Evolutionary conservation across 2,888 invertebrate genomes (phyloP).

Genomic region (Hirtodrosophila histrioides): DNA sequence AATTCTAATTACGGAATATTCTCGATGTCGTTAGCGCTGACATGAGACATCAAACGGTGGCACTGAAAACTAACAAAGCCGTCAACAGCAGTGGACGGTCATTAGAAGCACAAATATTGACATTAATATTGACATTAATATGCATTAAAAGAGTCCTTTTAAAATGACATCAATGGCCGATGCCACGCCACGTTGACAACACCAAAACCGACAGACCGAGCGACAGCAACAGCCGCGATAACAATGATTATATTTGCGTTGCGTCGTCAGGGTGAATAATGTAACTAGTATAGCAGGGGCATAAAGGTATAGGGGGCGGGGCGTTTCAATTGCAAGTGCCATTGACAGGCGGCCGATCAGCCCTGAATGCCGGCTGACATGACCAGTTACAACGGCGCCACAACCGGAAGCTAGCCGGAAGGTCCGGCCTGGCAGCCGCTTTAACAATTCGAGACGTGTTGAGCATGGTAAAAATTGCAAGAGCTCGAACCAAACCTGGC

Average conservation of each 20-base stretch:
- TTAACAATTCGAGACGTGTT: slow-evolving; percentile 70
- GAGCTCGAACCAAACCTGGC: slow-evolving; percentile 28
- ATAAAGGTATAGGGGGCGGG: not conserved
- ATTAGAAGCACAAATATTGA: slow-evolving; percentile 81
- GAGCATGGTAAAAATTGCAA: slow-evolving; percentile 53
- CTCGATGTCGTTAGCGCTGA: slow-evolving; percentile 63
- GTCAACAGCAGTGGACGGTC: slow-evolving; percentile 63
- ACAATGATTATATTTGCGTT: slow-evolving; percentile 63
- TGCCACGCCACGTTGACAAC: slow-evolving; percentile 47
- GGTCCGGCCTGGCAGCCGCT: slow-evolving; percentile 34
- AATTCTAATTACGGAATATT: slow-evolving; percentile 53
- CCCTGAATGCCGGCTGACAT: slow-evolving; percentile 40
- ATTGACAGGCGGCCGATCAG: slow-evolving; percentile 54
- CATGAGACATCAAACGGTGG: slow-evolving; percentile 62
- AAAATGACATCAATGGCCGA: slow-evolving; percentile 76
- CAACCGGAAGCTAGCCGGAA: slow-evolving; percentile 49
- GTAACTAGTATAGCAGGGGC: too few relatives aligned
- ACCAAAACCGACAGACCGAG: slow-evolving; percentile 29
- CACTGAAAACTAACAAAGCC: slow-evolving; percentile 59
- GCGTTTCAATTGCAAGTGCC: slow-evolving; percentile 61
- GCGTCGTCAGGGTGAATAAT: slow-evolving; percentile 4
- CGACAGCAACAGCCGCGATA: slow-evolving; percentile 48
- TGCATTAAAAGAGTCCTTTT: slow-evolving; percentile 74
- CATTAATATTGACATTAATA: slow-evolving; percentile 82
- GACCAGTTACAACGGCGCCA: slow-evolving; percentile 46